Percentiles rank a stretch among this genome's conserved stretches.
phyloP scores from a whole-genome alignment of 2,888 invertebrate genomes.

The Entomobrya multifasciata region DNA sequence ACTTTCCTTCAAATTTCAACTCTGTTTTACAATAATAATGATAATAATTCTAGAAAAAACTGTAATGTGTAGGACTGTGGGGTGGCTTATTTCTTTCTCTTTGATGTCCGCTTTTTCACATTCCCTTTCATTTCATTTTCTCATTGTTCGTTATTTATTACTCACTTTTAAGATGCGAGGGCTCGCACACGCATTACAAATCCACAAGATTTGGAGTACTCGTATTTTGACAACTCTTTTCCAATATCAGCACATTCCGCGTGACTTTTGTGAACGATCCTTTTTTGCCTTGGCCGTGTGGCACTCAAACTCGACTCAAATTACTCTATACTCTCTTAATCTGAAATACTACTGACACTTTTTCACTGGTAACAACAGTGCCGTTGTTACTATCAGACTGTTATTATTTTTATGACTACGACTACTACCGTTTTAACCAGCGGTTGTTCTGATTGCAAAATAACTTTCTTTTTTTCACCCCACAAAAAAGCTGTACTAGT shows the following conservation, averaged over 20 bases:
- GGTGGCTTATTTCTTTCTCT: conserved; percentile 10
- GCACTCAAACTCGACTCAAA: too few relatives aligned
- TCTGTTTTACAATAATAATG: not conserved
- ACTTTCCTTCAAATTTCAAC: conserved; percentile 12
- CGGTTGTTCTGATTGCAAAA: conserved; percentile 49
- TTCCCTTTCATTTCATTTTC: conserved; percentile 43
- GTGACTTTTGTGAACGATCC: not conserved
- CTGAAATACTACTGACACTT: conserved; percentile 34
- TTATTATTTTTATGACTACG: conserved; percentile 55
- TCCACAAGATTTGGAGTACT: not conserved
- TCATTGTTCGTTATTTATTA: conserved; percentile 30
- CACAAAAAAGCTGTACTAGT: too few relatives aligned
- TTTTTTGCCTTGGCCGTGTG: not conserved
- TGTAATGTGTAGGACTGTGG: conserved; percentile 5
- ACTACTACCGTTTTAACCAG: not conserved
- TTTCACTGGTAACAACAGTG: not conserved
- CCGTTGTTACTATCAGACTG: conserved; percentile 3
- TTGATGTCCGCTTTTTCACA: conserved; percentile 23
- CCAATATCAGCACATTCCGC: too few relatives aligned
- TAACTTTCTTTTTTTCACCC: conserved; percentile 39
- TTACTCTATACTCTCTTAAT: not conserved
- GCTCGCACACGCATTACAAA: not conserved
- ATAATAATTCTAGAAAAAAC: not conserved
- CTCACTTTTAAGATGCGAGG: not conserved
- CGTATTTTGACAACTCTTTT: too few relatives aligned